Evolutionary conservation across 2,888 invertebrate genomes (phyloP).

Genomic region (Anagyrus pseudococci): DNA sequence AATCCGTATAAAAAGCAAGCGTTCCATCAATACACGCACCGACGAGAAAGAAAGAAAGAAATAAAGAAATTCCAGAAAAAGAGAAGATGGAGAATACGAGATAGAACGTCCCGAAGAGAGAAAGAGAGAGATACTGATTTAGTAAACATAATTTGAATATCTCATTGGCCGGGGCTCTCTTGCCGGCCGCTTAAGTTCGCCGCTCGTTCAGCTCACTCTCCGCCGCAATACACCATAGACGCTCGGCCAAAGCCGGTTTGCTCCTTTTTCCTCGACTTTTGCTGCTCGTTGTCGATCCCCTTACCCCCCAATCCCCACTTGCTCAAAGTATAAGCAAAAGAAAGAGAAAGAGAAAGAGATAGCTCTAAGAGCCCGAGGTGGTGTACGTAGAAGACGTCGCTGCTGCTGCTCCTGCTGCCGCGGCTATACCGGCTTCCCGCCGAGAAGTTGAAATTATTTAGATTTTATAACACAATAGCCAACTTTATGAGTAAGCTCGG

Average conservation of each 20-base stretch:
- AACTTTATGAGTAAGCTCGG: constrained; percentile 54
- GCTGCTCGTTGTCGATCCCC: constrained; percentile 17
- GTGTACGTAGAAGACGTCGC: not conserved
- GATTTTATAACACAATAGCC: constrained; percentile 60
- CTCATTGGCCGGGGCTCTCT: constrained; percentile 50
- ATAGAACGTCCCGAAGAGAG: constrained; percentile 6
- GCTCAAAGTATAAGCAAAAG: not conserved
- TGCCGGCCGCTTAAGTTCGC: constrained; percentile 34
- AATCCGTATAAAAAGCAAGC: too few species aligned
- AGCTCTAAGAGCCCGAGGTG: too few species aligned
- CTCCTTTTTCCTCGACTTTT: constrained; percentile 32
- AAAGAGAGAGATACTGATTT: constrained; percentile 37
- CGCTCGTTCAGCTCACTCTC: constrained; percentile 12
- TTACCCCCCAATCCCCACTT: not conserved
- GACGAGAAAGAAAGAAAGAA: too few species aligned
- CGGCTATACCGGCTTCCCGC: constrained; percentile 1
- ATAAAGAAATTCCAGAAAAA: not conserved
- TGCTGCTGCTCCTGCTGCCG: too few species aligned
- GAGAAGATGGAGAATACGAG: not conserved
- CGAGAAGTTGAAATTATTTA: constrained; percentile 59
- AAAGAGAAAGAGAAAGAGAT: not conserved
- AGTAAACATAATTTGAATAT: constrained; percentile 57
- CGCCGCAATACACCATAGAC: constrained; percentile 1
- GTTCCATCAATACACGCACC: too few species aligned
- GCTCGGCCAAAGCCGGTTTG: constrained; percentile 34